Base-by-base conservation (phyloP, 1,140 invertebrate genomes). In the Drosophila mayri region DNA sequence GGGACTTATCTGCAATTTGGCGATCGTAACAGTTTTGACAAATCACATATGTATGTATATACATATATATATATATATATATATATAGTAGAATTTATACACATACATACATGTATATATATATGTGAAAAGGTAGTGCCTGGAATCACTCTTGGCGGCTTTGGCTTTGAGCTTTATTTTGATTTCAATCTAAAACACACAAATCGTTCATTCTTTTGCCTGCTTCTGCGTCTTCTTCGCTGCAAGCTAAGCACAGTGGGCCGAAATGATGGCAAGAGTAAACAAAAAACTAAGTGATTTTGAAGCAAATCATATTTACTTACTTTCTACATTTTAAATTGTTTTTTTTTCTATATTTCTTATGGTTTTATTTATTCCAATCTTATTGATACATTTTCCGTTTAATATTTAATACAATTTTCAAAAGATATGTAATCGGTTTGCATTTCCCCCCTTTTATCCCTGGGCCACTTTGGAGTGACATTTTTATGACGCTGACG, bases 141-240 rank as follows among this genome's bases (percentile, higher is more conserved):
- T 32, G 52, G 20, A 32, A 58, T 74, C 74, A 72, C 67, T 55
- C 4, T 43, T 49, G 67, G 67, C 85, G 80, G 84, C 59, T 55
- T 35, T 5, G 61, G 62, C 79, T 88, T 88, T 88, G 85, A 88
- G 85, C 80, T 88, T 88, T 90, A 90, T 75, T 88, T 81, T 87
- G 87, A 91, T 91, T 91, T 91, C 88, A 87, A 91, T 91, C 87
- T 91, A 84, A 91, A 91, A 91, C 83, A 87, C 87, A 91, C 87
- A 91, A 91, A 91, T 91, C 87, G 87, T 91, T 91, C 87, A 91
- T 90, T 83, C 82, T 81, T 79, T 67, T 71, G 58, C 49, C 46
- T 50, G 70, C 67, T 49, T 50, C 47, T 57, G 47, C 61, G 63
- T 76, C 49, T 50, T 37, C 43, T 54, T 41, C 41, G 38, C 16